Conservation (phyloP, 2,113 vertebrate genomes). For the Gracilinanus agilis region DNA sequence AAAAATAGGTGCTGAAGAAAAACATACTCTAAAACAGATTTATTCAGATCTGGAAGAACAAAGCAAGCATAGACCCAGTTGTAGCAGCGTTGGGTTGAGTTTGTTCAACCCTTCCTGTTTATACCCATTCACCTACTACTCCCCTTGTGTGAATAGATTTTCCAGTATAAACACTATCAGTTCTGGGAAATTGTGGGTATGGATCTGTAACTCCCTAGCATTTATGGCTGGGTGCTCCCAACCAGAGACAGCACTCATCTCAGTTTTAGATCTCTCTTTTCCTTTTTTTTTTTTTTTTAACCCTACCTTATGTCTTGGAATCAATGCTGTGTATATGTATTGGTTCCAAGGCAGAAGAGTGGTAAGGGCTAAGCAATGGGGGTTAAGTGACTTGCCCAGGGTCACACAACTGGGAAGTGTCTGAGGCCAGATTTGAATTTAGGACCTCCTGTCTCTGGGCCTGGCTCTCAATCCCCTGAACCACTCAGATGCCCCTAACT, state of each 20-base stretch:
- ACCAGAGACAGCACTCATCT: not conserved
- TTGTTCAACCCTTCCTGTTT: not conserved
- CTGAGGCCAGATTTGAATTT: too few species aligned
- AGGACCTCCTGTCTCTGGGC: too few species aligned
- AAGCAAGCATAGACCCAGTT: not conserved
- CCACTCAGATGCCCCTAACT: too few species aligned
- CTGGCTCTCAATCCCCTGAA: too few species aligned
- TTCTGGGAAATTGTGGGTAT: not conserved
- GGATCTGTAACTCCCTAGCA: not conserved
- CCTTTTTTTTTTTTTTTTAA: too few species aligned
- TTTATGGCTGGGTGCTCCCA: not conserved
- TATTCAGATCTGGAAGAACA: not conserved
- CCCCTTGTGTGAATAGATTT: not conserved
- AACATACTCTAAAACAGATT: too few species aligned
- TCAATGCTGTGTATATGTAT: too few species aligned
- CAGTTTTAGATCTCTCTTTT: not conserved
- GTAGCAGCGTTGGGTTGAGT: not conserved
- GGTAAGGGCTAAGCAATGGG: too few species aligned
- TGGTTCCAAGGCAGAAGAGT: too few species aligned
- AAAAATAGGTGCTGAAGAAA: not conserved
- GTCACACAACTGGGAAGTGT: too few species aligned
- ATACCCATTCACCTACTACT: not conserved
- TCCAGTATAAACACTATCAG: not conserved
- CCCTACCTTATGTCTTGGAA: too few species aligned
- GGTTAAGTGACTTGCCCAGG: too few species aligned